Evolutionary conservation across 2,888 invertebrate species (phyloP).

Genomic region (Limnephilus marmoratus): DNA sequence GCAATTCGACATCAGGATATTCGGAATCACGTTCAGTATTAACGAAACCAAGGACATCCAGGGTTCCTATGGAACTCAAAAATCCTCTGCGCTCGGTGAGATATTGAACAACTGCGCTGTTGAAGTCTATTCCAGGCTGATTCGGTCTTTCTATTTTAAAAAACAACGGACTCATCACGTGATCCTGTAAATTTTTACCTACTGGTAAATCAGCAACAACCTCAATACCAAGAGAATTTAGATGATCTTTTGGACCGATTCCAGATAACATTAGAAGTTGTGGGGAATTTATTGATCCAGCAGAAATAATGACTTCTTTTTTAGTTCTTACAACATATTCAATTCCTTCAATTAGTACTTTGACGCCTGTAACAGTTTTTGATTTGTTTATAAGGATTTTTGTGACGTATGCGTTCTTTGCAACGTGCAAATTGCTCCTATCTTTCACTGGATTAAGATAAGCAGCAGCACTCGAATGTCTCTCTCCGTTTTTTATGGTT

Average conservation of each 20-base stretch:
- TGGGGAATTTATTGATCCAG: slow-evolving; percentile 74
- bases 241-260: slow-evolving; percentile 72
- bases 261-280: slow-evolving; percentile 75
- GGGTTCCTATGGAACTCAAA: slow-evolving; percentile 80
- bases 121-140: not conserved
- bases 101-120: slow-evolving; percentile 28
- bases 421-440: slow-evolving; percentile 68
- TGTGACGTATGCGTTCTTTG: slow-evolving; percentile 72
- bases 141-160: slow-evolving; percentile 53
- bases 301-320: slow-evolving; percentile 74
- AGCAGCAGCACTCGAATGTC: slow-evolving; percentile 76
- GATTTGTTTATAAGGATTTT: slow-evolving; percentile 72
- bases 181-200: slow-evolving; percentile 77
- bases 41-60: slow-evolving; percentile 82
- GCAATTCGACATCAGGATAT: slow-evolving; percentile 71
- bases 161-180: slow-evolving; percentile 71
- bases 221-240: slow-evolving; percentile 69
- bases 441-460: slow-evolving; percentile 72
- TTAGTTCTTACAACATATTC: slow-evolving; percentile 68
- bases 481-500: slow-evolving; percentile 74
- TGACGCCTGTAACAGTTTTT: slow-evolving; percentile 70
- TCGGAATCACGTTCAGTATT: slow-evolving; percentile 78
- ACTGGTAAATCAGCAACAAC: slow-evolving; percentile 72
- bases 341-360: slow-evolving; percentile 68
- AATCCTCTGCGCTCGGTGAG: slow-evolving; percentile 73